Evolutionary conservation across 2,113 vertebrate genomes (phyloP).

Genomic region (Dendrocopos noguchii): DNA sequence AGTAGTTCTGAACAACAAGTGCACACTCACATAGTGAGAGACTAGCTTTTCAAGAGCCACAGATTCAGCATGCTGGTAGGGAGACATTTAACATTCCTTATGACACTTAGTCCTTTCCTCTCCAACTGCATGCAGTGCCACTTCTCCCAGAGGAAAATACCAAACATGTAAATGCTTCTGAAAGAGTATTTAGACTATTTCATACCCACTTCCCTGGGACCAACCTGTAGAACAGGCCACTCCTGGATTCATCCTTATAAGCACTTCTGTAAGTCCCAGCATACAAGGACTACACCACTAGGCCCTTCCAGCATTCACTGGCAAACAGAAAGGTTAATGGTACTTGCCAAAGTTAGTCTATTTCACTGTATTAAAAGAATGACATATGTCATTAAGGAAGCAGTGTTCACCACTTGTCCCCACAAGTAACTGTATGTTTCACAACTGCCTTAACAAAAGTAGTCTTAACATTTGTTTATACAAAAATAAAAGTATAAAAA

Average conservation of each 20-base stretch:
- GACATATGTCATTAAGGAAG: neutral
- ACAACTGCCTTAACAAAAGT: slow-evolving; percentile 59
- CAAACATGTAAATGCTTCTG: neutral
- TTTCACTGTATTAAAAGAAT: neutral
- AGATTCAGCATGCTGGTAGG: neutral
- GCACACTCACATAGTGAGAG: neutral
- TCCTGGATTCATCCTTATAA: neutral
- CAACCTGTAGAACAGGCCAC: neutral
- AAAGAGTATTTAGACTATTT: neutral
- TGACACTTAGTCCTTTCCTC: neutral
- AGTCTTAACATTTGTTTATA: slow-evolving; percentile 51
- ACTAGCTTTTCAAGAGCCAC: neutral
- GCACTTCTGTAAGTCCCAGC: neutral
- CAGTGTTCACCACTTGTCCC: neutral
- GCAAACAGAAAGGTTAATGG: neutral
- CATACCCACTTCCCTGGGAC: neutral
- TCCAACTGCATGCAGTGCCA: neutral
- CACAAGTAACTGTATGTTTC: slow-evolving; percentile 40
- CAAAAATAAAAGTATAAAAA: slow-evolving; percentile 54
- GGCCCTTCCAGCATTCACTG: neutral
- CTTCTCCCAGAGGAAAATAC: neutral
- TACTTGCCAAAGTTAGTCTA: slow-evolving; percentile 7
- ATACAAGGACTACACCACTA: neutral
- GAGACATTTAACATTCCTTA: neutral
- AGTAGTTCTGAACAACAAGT: neutral